Conservation (phyloP, 2,888 invertebrate genomes). For the Caenorhabditis sp. region DNA sequence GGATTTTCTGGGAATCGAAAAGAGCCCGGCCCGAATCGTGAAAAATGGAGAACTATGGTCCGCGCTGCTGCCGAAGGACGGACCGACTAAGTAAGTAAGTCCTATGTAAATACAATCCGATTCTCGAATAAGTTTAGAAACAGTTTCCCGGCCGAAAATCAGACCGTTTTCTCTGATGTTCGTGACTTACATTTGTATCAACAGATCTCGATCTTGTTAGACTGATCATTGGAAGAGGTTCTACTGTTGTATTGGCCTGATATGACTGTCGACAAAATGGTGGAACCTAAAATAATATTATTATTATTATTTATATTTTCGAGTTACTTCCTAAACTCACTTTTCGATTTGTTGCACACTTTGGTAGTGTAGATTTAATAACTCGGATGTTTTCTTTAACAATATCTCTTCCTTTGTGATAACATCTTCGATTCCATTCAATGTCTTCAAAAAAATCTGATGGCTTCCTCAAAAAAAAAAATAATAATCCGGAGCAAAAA, state of each 20-base stretch:
- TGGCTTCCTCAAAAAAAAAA: constrained; percentile 16
- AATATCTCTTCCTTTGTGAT: constrained; percentile 40
- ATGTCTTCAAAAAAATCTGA: constrained; percentile 24
- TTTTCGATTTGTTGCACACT: constrained; percentile 22
- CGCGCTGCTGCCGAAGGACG: no score
- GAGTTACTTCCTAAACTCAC: constrained; percentile 3
- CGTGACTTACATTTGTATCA: constrained; percentile 28
- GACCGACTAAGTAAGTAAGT: no score
- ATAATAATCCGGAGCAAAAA: background rate
- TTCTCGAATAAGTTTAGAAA: no score
- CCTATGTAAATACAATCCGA: no score
- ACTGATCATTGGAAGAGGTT: constrained; percentile 30
- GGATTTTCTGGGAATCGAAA: no score
- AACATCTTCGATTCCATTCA: constrained; percentile 35
- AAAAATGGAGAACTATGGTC: no score
- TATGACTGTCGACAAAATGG: constrained; percentile 41
- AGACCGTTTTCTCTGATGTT: no score
- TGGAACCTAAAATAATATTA: constrained; percentile 38
- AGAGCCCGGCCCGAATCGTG: no score
- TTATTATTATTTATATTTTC: background rate
- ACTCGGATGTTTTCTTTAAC: constrained; percentile 46
- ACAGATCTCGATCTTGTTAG: constrained; percentile 22
- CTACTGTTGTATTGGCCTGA: constrained; percentile 41
- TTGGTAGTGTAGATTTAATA: constrained; percentile 38
- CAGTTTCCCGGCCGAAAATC: no score